Evolutionary conservation across 1,140 invertebrate genomes (phyloP).

Genomic region (Drosophila punjabiensis): DNA sequence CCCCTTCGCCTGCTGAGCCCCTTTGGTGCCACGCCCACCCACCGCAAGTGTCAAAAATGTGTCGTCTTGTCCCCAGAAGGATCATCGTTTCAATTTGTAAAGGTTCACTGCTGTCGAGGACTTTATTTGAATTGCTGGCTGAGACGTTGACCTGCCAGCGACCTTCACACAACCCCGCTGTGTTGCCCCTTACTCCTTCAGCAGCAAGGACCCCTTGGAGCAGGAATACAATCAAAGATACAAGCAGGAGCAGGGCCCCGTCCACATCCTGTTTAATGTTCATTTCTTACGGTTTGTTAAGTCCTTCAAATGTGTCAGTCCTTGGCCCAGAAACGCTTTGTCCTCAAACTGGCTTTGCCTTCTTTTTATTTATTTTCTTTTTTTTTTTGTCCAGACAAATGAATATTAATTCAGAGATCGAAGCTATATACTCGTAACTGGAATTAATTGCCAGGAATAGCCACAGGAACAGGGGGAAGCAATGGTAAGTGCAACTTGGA

Average conservation of each 20-base stretch:
- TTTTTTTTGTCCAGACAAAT: slow-evolving; percentile 24
- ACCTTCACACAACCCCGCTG: slow-evolving; percentile 56
- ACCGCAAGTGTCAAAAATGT: slow-evolving; percentile 59
- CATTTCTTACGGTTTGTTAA: slow-evolving; percentile 80
- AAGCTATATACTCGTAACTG: slow-evolving; percentile 26
- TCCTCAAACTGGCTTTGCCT: slow-evolving; percentile 13
- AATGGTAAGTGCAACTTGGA: not conserved
- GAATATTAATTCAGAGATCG: slow-evolving; percentile 58
- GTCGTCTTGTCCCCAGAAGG: slow-evolving; percentile 50
- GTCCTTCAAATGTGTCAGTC: slow-evolving; percentile 72
- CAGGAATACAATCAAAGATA: slow-evolving; percentile 64
- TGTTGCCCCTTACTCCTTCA: not conserved
- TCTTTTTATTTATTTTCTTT: no score
- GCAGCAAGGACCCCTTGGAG: slow-evolving; percentile 45
- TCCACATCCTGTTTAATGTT: slow-evolving; percentile 74
- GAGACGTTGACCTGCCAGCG: slow-evolving; percentile 71
- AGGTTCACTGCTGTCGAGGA: slow-evolving; percentile 61
- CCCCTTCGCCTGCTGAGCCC: not conserved
- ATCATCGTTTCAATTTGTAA: slow-evolving; percentile 75
- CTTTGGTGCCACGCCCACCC: not conserved
- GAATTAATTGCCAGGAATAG: slow-evolving; percentile 47
- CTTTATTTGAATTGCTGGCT: slow-evolving; percentile 60
- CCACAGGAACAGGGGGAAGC: not conserved
- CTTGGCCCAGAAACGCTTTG: slow-evolving; percentile 39
- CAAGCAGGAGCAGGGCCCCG: slow-evolving; percentile 8